Evolutionary conservation across 2,888 invertebrate genomes (phyloP), one percentile per base, ranked within the genome.

Genomic region (Osedax frankpressi): DNA sequence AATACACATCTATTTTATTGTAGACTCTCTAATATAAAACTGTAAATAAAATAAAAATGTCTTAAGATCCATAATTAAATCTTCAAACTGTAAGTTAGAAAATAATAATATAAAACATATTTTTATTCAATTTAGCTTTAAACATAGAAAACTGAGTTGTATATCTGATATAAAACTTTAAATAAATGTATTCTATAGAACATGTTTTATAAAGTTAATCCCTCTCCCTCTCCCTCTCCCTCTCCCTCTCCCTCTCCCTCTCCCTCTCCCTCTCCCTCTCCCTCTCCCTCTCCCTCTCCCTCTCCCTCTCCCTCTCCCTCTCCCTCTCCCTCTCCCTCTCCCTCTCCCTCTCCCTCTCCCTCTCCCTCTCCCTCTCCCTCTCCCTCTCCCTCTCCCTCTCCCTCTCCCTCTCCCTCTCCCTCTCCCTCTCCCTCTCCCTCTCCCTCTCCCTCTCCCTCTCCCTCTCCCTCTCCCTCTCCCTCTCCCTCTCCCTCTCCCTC

Each of bases 401-500:
- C n/a, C 14, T 59, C 14, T 59, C 59, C 19, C n/a, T n/a, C n/a
- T n/a, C n/a, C n/a, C n/a, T 24, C 1, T 65, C 67, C 26, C 67
- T 65, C 67, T 65, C 67, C 25, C 14, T 65, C 67, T 65, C 67
- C 26, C 67, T 65, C 67, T 65, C 1, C 26, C 67, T 65, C 67
- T 65, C 67, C 26, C 67, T 1, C 67, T 65, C 67, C 26, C 67
- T 65, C 67, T 65, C 67, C 1, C 67, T 65, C 67, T 65, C 67
- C 26, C 67, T 65, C 67, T 24, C 25, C 24, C 25, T 24, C 25
- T 24, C 25, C 24, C 25, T 24, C 25, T 24, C 25, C 14, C 67
- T 65, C 19, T 19, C 24, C 26, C 24, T 24, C 19, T 24, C 24
- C 25, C 24, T 24, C 24, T 65, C 14, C 26, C 24, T 65, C 24